Evolutionary conservation across 1,140 invertebrate genomes (phyloP).

Genomic region (Thalassaphorura encarpata): DNA sequence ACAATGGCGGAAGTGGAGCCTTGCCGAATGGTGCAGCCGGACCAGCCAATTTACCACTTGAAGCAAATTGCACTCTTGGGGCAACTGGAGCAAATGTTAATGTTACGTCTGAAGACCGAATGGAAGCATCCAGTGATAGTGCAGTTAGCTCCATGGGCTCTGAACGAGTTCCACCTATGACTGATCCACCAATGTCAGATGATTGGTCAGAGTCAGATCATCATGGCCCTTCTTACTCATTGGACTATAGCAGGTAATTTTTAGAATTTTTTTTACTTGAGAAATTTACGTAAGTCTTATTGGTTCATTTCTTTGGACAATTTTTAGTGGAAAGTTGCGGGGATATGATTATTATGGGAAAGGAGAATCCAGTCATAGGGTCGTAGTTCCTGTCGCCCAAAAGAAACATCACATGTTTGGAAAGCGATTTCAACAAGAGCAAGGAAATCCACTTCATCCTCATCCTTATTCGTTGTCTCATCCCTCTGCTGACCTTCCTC

Average conservation of each 20-base stretch:
- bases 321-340: conserved; percentile 50
- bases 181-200: conserved; percentile 70
- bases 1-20: too few relatives aligned
- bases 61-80: conserved; percentile 10
- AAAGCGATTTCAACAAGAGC: conserved; percentile 65
- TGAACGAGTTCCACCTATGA: conserved; percentile 46
- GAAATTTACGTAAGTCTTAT: conserved; percentile 1
- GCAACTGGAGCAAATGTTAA: conserved; percentile 38
- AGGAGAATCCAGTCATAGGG: conserved; percentile 15
- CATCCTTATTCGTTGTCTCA: conserved; percentile 14
- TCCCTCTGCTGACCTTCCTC: conserved; percentile 9
- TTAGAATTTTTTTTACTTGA: conserved; percentile 38
- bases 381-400: conserved; percentile 57
- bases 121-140: conserved; percentile 73
- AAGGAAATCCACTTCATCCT: conserved; percentile 14
- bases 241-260: conserved; percentile 32
- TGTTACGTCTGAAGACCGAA: conserved; percentile 47
- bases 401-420: conserved; percentile 89
- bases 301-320: conserved; percentile 2
- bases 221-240: conserved; percentile 41
- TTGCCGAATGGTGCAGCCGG: neutral
- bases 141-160: conserved; percentile 85
- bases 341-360: conserved; percentile 52
- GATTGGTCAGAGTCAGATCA: conserved; percentile 80
- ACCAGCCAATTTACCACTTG: conserved; percentile 8